Evolutionary conservation across 2,797 vertebrate species (phyloP).

Genomic region (Chelonia mydas): DNA sequence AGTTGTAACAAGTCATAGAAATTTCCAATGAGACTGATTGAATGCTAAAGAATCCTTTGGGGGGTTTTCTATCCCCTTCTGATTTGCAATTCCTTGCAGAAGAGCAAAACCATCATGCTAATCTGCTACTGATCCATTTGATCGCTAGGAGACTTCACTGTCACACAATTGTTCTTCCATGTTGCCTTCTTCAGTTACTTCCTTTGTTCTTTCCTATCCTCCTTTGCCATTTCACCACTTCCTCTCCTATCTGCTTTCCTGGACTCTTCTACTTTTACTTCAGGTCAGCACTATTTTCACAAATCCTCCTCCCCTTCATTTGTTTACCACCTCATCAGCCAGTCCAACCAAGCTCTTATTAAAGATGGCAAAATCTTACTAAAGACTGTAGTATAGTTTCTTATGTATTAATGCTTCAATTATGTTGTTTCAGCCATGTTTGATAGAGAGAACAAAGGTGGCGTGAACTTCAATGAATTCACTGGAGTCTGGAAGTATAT

Average conservation of each 20-base stretch:
- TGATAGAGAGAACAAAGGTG: constrained; percentile 97
- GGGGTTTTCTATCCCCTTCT: background rate
- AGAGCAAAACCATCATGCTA: background rate
- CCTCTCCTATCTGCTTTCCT: background rate
- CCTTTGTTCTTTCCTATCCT: background rate
- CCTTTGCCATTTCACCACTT: background rate
- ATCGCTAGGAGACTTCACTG: background rate
- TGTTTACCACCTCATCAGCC: background rate
- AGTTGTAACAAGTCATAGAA: background rate
- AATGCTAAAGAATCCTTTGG: background rate
- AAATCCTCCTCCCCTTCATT: background rate
- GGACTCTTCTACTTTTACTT: background rate
- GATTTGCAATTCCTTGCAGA: background rate
- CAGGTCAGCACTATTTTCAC: background rate
- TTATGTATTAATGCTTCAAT: background rate
- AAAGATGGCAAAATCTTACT: background rate
- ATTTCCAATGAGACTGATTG: background rate
- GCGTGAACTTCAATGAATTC: constrained; percentile 98
- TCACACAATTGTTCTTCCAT: background rate
- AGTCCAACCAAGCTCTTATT: background rate
- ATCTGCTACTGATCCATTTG: background rate
- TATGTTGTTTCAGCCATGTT: constrained; percentile 91
- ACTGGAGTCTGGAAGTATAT: constrained; percentile 99
- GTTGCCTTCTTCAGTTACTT: background rate
- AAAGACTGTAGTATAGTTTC: background rate